Base-by-base conservation (phyloP, 1,140 invertebrate species). In the Drosophila oshimai region DNA sequence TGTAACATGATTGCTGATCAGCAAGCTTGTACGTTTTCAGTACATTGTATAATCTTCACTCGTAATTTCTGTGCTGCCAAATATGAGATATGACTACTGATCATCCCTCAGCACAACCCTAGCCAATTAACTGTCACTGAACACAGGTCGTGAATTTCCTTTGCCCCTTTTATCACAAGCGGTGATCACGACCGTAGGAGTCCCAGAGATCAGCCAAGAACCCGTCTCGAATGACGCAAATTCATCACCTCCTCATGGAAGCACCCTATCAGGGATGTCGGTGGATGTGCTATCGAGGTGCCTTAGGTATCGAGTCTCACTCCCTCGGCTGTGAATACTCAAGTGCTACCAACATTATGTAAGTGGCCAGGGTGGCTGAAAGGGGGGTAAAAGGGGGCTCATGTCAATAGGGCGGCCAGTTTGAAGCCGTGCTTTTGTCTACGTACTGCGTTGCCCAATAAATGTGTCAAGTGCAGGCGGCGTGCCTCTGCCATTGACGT, bases 401-500 rank as follows among this genome's bases (percentile, higher is more conserved):
- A 34, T 71, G 71, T 64, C 77, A 58, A 79, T 69, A 42, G 75
- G 62, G 44, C 53, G 53, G 54, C 6, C 53, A 33, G 62, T 62
- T 75, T 74, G 70, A 49, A 86, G 80, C 65, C 69, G 28, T 75
- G 75, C 79, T 80, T 84, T 84, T 84, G 79, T 84, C 79, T 86
- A 20, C 57, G 55, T 64, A 26, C 49, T 28, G 18, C 46, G 80
- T 84, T 86, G 71, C 60, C 79, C 80, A 84, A 84, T 84, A 84
- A 86, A 84, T 84, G 79, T 84, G 79, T 84, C 79, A 84, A 84
- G 79, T 84, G 80, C 79, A 84, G 75, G 71, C 71, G 79, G 79
- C 45, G 61, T 69, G 34, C 64, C 83, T 79, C 73, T 71, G 79
- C 60, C 80, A 86, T 84, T 84, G 79, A 86, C 80, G 71, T 86